Evolutionary conservation across 1,140 invertebrate genomes (phyloP).

Genomic region (Rhopalosiphum maidis): DNA sequence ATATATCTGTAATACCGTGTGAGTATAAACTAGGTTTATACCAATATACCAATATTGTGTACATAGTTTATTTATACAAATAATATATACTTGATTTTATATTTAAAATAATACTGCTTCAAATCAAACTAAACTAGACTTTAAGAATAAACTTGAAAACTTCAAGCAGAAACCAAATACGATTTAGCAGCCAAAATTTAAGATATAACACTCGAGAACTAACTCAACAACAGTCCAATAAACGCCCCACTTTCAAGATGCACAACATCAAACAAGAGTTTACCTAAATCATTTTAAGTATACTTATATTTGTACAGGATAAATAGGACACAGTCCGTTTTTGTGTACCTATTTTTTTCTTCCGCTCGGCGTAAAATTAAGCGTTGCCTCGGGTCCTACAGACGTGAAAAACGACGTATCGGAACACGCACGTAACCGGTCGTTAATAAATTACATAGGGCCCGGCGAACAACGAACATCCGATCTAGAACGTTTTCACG

Average conservation of each 20-base stretch:
- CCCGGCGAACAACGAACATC: neutral
- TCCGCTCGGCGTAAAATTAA: neutral
- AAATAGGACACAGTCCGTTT: neutral
- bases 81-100: neutral
- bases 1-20: too few relatives aligned
- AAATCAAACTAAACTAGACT: too few relatives aligned
- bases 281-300: neutral
- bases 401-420: neutral
- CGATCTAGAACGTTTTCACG: slow-evolving; percentile 14
- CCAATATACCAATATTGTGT: too few relatives aligned
- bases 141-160: neutral
- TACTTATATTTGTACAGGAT: neutral
- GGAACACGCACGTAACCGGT: neutral
- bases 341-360: neutral
- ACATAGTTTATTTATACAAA: neutral
- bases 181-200: neutral
- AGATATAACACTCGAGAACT: neutral
- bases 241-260: too few relatives aligned
- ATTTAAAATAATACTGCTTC: too few relatives aligned
- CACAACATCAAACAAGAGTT: neutral
- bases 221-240: neutral
- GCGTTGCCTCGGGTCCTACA: neutral
- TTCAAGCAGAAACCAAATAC: neutral
- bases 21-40: too few relatives aligned
- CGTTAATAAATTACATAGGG: neutral